A percentile compares a stretch with the other conserved stretches of the same genome.
phyloP scores from a whole-genome alignment of 2,888 invertebrate species.

The Platycheirus albimanus region DNA sequence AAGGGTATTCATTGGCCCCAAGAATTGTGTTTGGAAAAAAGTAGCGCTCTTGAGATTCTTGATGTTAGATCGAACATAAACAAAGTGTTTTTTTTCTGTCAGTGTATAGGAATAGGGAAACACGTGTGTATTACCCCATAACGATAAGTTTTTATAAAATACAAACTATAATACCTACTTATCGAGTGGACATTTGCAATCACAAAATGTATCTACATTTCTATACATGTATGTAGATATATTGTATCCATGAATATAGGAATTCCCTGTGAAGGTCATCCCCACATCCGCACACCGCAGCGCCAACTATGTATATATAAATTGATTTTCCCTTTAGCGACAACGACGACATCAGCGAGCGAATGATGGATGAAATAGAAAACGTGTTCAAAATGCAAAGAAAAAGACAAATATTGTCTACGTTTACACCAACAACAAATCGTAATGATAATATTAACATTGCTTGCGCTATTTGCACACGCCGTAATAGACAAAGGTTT shows the following conservation, averaged over 20 bases:
- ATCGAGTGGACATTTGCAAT: constrained; percentile 62
- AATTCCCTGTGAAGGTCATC: constrained; percentile 50
- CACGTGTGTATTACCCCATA: constrained; percentile 41
- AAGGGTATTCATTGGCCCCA: no score
- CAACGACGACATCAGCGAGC: background rate
- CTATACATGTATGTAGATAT: background rate
- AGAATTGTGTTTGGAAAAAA: no score
- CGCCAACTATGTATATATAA: no score
- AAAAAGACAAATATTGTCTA: background rate
- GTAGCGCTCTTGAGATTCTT: no score
- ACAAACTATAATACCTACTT: constrained; percentile 17
- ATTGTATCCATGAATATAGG: constrained; percentile 21
- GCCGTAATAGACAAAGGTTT: constrained; percentile 38
- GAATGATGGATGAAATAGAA: constrained; percentile 50
- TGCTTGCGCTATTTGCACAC: constrained; percentile 57
- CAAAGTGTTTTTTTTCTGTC: no score
- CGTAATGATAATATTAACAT: constrained; percentile 57
- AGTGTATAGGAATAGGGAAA: constrained; percentile 20
- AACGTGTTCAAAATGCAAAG: constrained; percentile 44
- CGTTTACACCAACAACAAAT: constrained; percentile 42
- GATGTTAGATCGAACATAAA: no score
- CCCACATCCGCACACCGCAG: constrained; percentile 7
- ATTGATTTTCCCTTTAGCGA: constrained; percentile 62
- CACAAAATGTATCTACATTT: no score
- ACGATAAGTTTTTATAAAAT: constrained; percentile 49